Percentiles rank a stretch among this genome's conserved stretches.
Conservation (phyloP, 2,888 invertebrate genomes). For the Masnerella sp. region DNA sequence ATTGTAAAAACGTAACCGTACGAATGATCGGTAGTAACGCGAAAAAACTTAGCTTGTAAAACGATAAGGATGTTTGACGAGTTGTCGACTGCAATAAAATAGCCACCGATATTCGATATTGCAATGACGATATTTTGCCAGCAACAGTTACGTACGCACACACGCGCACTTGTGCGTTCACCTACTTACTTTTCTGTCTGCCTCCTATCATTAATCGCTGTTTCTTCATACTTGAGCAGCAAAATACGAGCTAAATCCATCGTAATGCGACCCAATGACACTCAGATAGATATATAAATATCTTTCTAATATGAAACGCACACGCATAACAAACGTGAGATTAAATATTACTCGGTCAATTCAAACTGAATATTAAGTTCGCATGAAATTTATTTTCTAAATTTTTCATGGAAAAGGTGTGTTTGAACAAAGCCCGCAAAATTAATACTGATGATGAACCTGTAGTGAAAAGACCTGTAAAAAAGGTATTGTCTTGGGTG, state of each 20-base stretch:
- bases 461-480: no score
- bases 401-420: no score
- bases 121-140: slow-evolving; percentile 65
- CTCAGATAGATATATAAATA: slow-evolving; percentile 31
- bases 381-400: no score
- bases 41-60: slow-evolving; percentile 70
- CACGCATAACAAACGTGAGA: slow-evolving; percentile 29
- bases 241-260: slow-evolving; percentile 63
- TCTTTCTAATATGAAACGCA: slow-evolving; percentile 27
- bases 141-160: slow-evolving; percentile 61
- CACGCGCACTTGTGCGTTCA: slow-evolving; percentile 52
- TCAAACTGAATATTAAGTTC: slow-evolving; percentile 23
- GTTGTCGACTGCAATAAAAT: slow-evolving; percentile 75
- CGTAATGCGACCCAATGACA: slow-evolving; percentile 69
- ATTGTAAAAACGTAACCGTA: slow-evolving; percentile 18
- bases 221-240: slow-evolving; percentile 67
- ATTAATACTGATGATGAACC: no score
- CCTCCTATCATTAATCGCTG: slow-evolving; percentile 60
- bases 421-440: no score
- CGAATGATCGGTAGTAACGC: slow-evolving; percentile 32
- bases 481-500: no score
- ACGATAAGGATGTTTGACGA: slow-evolving; percentile 77
- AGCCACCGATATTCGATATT: slow-evolving; percentile 75
- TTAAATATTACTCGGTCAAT: slow-evolving; percentile 34
- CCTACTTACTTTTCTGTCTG: slow-evolving; percentile 54